Conservation (phyloP, 1,140 invertebrate species). For the Papilio glaucus region DNA sequence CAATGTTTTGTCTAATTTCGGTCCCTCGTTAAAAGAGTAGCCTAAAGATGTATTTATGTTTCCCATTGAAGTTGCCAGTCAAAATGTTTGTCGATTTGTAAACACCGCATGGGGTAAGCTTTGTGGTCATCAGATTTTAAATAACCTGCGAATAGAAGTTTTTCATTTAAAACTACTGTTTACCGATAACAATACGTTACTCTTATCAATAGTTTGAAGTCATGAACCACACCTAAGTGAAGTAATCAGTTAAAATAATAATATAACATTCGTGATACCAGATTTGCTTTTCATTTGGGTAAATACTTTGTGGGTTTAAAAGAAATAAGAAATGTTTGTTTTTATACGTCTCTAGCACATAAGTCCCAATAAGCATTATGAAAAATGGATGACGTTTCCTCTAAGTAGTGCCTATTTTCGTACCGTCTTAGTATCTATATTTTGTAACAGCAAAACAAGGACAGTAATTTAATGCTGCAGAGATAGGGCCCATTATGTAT, state of each 20-base stretch:
- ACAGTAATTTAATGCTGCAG: too few species aligned
- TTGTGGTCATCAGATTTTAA: slow-evolving; percentile 24
- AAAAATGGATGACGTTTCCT: too few species aligned
- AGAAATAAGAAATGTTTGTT: too few species aligned
- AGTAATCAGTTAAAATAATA: neutral
- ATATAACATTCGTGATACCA: too few species aligned
- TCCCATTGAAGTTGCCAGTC: slow-evolving; percentile 16
- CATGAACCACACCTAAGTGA: neutral
- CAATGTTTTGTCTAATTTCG: slow-evolving; percentile 5
- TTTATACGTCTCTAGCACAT: too few species aligned
- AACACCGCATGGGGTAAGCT: slow-evolving; percentile 7
- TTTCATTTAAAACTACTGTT: slow-evolving; percentile 4
- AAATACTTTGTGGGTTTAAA: too few species aligned
- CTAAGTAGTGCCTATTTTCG: too few species aligned
- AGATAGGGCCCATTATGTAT: too few species aligned
- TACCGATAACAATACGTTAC: neutral
- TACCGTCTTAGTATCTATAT: too few species aligned
- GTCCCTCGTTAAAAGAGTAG: neutral
- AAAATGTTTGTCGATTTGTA: slow-evolving; percentile 27
- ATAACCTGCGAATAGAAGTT: neutral
- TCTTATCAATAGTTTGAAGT: neutral
- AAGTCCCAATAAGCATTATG: too few species aligned
- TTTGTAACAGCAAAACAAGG: too few species aligned
- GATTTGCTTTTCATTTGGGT: too few species aligned
- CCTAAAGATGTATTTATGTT: slow-evolving; percentile 19